Evolutionary conservation across 2,797 vertebrate genomes (phyloP).

Genomic region (Podargus strigoides): DNA sequence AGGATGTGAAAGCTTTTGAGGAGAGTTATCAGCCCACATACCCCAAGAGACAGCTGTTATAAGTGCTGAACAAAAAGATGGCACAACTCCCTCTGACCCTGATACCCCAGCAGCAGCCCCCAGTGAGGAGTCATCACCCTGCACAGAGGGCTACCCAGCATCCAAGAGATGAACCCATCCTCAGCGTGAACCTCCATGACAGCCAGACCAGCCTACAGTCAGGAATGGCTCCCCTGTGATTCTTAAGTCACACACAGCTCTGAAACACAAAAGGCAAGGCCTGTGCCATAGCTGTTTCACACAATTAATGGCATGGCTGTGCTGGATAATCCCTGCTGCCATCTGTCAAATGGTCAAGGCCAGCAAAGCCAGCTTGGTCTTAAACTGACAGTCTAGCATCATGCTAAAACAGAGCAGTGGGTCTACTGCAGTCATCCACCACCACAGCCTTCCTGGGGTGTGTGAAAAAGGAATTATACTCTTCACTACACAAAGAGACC

Average conservation of each 20-base stretch:
- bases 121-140: neutral
- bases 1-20: neutral
- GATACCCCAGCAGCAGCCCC: neutral
- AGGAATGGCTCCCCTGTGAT: neutral
- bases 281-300: neutral
- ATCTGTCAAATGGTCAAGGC: neutral
- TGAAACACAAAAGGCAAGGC: neutral
- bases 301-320: neutral
- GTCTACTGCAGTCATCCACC: neutral
- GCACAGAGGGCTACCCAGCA: neutral
- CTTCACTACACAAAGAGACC: neutral
- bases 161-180: neutral
- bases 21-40: neutral
- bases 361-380: neutral
- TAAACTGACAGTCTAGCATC: neutral
- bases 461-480: neutral
- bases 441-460: neutral
- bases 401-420: neutral
- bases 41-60: neutral
- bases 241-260: neutral
- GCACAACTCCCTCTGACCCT: neutral
- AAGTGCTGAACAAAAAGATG: rapidly evolving
- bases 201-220: neutral
- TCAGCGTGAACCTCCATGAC: neutral
- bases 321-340: neutral